Conservation (phyloP, 2,797 vertebrate genomes). For the Peromyscus attwateri region DNA sequence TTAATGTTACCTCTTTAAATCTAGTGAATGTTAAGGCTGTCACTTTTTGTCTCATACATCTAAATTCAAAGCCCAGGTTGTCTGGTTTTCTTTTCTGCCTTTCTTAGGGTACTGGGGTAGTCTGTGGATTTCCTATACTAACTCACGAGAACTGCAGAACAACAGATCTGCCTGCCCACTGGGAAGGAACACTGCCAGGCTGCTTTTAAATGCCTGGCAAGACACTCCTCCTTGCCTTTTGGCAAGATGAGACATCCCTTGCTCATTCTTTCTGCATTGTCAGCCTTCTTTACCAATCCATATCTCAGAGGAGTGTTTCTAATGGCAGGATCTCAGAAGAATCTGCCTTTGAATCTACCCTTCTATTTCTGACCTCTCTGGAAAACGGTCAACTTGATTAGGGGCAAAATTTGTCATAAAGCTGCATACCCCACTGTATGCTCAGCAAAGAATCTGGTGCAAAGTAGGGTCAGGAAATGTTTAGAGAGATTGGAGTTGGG, state of each 20-base stretch:
- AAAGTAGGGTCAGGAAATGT: neutral
- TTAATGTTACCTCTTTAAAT: conserved; percentile 76
- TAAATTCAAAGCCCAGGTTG: conserved; percentile 71
- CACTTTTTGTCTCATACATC: conserved; percentile 69
- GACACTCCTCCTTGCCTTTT: neutral
- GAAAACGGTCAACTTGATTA: neutral
- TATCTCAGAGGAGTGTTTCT: neutral
- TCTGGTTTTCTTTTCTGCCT: conserved; percentile 30
- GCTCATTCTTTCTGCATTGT: neutral
- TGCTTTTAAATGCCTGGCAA: neutral
- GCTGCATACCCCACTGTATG: too few relatives aligned
- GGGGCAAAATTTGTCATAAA: neutral
- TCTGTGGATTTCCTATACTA: conserved; percentile 17
- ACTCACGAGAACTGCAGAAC: neutral
- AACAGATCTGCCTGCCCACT: neutral
- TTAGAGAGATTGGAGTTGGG: neutral
- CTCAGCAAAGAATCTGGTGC: neutral
- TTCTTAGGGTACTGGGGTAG: neutral
- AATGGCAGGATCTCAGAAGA: neutral
- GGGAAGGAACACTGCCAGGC: neutral
- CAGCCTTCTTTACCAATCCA: neutral
- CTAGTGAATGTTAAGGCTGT: conserved; percentile 74
- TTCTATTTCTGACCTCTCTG: neutral
- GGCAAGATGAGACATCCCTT: neutral
- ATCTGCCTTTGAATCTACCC: neutral